These are phyloP conservation scores for Bucorvus abyssinicus DNA, from an alignment of 2,797 vertebrate species.

Conservation along the genomic window DNA sequence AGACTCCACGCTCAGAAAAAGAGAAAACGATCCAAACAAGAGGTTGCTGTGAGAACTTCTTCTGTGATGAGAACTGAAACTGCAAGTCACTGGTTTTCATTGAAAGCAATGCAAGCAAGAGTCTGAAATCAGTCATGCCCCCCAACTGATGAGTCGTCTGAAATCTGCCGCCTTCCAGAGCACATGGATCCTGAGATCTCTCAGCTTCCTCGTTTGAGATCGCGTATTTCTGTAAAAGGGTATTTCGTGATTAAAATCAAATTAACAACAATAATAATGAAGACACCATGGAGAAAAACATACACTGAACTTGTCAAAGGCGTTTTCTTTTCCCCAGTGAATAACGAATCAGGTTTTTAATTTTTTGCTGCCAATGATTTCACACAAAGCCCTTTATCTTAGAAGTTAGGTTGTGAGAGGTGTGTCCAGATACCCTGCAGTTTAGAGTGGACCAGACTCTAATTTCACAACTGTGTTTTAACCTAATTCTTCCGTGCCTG, in stretches of 20 bases:
- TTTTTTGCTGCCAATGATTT: background rate
- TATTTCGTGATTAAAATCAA: background rate
- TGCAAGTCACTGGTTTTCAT: conserved; percentile 66
- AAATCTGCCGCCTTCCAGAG: conserved; percentile 38
- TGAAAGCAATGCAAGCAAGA: conserved; percentile 63
- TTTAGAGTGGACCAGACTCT: background rate
- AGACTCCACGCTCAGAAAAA: background rate
- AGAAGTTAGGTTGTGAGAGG: background rate
- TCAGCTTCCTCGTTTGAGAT: conserved; percentile 15
- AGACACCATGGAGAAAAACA: background rate
- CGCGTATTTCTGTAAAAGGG: background rate
- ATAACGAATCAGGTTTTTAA: background rate
- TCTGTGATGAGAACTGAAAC: conserved; percentile 68
- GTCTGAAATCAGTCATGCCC: conserved; percentile 67
- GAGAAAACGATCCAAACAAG: conserved; percentile 49
- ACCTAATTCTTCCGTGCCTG: conserved; percentile 10
- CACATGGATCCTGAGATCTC: conserved; percentile 22
- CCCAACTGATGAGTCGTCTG: conserved; percentile 45
- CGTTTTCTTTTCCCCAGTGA: background rate
- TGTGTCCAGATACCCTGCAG: background rate
- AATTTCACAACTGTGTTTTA: background rate
- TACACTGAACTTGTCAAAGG: background rate
- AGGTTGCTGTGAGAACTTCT: conserved; percentile 47
- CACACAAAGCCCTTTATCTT: background rate
- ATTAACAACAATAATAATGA: background rate